Base-by-base conservation (phyloP, 2,888 invertebrate genomes). In the Tetropium fuscum region DNA sequence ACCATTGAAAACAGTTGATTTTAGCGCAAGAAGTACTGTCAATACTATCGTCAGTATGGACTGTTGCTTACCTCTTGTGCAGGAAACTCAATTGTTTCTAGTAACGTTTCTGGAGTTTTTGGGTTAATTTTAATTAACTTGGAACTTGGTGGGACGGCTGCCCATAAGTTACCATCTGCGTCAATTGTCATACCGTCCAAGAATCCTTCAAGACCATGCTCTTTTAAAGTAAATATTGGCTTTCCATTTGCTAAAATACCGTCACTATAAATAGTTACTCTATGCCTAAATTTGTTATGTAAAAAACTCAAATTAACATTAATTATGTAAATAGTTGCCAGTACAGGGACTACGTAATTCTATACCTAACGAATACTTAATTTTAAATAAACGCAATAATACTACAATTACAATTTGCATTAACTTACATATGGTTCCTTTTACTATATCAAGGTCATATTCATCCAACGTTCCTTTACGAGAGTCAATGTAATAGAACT, bases 401-500 rank as follows among this genome's bases (percentile, higher is more conserved):
- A 13, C 3, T 7, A 16, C 4, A 36, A 27, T 2, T 3, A 27
- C 5, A n/a, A n/a, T n/a, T n/a, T n/a, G n/a, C n/a, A n/a, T n/a
- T 8, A 16, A 64, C 69, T 66, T 71, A 78, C 78, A 69, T 18
- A 88, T 84, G 19, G 69, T 74, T 41, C 86, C 87, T 27, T 79
- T 82, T 1, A 81, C 79, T 0, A 86, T 69, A 69, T 92, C 85
- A 70, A 85, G 92, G 76, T 93, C 90, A 85, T 70, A 71, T 1
- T 87, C 88, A 64, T 86, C 88, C 4, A 93, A 82, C 57, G 87
- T 85, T 25, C 83, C 79, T 0, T 88, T 87, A 0, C 85, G 83
- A 0, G 91, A 87, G 80, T 94, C 93, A 22, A 91, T 90, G 78
- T 89, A 93, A 79, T 90, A 93, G 85, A 93, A 87, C 66, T 84